Evolutionary conservation across 2,797 vertebrate species (phyloP).

Genomic region (Epinephelus malabaricus): DNA sequence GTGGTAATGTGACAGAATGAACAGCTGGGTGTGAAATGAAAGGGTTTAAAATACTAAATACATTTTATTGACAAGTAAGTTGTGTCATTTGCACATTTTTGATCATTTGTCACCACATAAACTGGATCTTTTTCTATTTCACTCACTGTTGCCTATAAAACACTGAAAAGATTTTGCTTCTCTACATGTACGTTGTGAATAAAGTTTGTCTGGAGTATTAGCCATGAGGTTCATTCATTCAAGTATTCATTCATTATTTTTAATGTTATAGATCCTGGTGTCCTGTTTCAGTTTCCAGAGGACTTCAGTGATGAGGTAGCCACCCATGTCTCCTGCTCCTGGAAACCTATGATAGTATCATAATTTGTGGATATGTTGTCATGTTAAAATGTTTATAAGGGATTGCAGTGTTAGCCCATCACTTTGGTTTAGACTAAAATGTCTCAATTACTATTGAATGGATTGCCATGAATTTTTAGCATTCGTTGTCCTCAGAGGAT

Average conservation of each 20-base stretch:
- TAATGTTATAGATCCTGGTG: slow-evolving; percentile 84
- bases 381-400: background rate
- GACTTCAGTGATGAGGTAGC: slow-evolving; percentile 91
- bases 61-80: background rate
- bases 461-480: background rate
- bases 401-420: background rate
- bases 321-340: background rate
- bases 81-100: background rate
- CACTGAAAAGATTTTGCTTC: background rate
- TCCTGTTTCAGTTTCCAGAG: slow-evolving; percentile 89
- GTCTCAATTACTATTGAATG: too few relatives aligned
- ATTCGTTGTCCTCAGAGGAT: background rate
- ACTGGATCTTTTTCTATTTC: background rate
- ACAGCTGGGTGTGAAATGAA: background rate
- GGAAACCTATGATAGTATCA: background rate
- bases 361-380: background rate
- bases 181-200: background rate
- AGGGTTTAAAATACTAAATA: background rate
- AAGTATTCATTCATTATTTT: background rate
- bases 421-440: background rate
- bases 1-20: background rate
- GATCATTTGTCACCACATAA: background rate
- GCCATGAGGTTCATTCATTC: background rate
- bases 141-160: background rate
- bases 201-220: background rate